phyloP scores from a whole-genome alignment of 2,797 vertebrate species.

The Chloroceryle inda region DNA sequence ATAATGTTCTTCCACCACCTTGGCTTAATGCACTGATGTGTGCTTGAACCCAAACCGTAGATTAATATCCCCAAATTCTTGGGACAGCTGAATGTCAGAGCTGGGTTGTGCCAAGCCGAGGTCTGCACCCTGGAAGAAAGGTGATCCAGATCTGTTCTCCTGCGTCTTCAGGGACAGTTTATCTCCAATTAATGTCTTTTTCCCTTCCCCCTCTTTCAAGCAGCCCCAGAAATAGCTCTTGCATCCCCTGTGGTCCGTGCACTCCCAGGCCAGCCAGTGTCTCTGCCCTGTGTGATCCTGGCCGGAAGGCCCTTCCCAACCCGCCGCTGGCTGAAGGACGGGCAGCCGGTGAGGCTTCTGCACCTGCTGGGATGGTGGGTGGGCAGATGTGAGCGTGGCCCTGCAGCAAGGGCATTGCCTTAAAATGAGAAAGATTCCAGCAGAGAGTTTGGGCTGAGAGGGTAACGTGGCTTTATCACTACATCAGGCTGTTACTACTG shows the following conservation, averaged over 20 bases:
- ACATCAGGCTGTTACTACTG: background rate
- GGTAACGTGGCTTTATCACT: accelerated
- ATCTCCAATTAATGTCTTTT: background rate
- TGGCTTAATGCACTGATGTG: background rate
- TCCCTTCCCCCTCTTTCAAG: conserved; percentile 44
- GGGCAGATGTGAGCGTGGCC: accelerated
- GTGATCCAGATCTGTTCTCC: background rate
- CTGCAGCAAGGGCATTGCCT: accelerated
- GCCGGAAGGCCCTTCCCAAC: conserved; percentile 88
- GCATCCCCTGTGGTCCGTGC: conserved; percentile 79
- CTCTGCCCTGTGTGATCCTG: conserved; percentile 89
- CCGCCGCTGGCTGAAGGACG: conserved; percentile 87
- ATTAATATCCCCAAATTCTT: accelerated
- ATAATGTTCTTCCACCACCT: background rate
- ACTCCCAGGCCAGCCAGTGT: conserved; percentile 84
- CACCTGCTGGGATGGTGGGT: accelerated
- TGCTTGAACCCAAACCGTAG: background rate
- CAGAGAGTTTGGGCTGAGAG: background rate
- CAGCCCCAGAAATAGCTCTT: conserved; percentile 86
- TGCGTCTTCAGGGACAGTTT: accelerated
- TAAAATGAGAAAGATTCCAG: background rate
- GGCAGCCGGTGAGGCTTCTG: conserved; percentile 82
- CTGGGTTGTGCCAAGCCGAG: background rate
- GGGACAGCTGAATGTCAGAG: accelerated
- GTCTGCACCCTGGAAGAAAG: background rate